These are phyloP conservation scores for Incurvaria masculella DNA, from an alignment of 2,888 invertebrate genomes.

Conservation along the genomic window DNA sequence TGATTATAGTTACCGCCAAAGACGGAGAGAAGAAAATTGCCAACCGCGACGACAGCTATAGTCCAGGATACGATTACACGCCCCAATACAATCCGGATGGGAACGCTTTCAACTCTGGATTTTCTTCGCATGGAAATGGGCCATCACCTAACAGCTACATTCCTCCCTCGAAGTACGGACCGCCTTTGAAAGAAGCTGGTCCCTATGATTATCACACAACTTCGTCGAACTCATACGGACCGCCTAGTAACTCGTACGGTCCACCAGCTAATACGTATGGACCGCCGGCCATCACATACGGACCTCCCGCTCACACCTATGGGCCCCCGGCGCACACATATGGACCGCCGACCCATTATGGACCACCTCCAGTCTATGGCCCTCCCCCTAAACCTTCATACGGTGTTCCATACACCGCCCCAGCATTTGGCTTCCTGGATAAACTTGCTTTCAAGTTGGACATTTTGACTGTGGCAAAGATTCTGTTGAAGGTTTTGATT, in stretches of 20 bases:
- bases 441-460: conserved; percentile 69
- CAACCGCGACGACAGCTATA: conserved; percentile 35
- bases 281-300: conserved; percentile 34
- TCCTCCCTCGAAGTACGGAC: conserved; percentile 22
- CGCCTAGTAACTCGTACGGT: conserved; percentile 31
- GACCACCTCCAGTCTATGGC: conserved; percentile 35
- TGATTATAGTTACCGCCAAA: conserved; percentile 43
- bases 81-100: conserved; percentile 26
- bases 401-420: conserved; percentile 56
- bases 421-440: conserved; percentile 54
- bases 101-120: background rate
- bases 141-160: background rate
- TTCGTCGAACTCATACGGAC: conserved; percentile 20
- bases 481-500: conserved; percentile 70
- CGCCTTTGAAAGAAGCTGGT: conserved; percentile 31
- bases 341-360: conserved; percentile 35
- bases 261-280: conserved; percentile 32
- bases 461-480: conserved; percentile 69
- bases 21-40: conserved; percentile 35
- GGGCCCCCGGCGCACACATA: conserved; percentile 43
- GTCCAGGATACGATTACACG: conserved; percentile 41
- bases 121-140: background rate
- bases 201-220: conserved; percentile 28
- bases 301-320: conserved; percentile 37
- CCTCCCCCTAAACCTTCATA: conserved; percentile 46